Conservation (phyloP, 2,113 vertebrate genomes). For the Sylvia atricapilla region DNA sequence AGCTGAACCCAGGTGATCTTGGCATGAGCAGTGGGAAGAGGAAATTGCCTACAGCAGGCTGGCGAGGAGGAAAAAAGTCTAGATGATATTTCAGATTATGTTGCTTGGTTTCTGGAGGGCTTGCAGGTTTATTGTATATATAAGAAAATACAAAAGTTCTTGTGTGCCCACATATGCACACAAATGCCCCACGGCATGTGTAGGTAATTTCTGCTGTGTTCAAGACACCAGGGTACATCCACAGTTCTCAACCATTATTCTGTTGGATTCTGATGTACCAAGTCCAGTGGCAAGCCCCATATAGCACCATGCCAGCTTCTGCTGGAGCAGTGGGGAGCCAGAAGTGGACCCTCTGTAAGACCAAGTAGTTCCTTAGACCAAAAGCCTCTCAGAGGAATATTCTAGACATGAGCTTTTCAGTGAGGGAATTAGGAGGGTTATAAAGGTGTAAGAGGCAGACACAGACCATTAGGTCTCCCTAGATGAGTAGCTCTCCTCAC, state of each 20-base stretch:
- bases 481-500: slow-evolving; percentile 32
- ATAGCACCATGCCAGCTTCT: not conserved
- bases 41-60: not conserved
- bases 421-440: not conserved
- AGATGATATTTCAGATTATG: not conserved
- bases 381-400: not conserved
- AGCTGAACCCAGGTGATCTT: not conserved
- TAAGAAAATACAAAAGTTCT: not conserved
- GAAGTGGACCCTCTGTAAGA: not conserved
- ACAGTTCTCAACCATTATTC: not conserved
- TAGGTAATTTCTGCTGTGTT: not conserved
- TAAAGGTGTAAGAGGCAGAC: slow-evolving; percentile 29
- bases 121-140: not conserved
- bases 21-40: not conserved
- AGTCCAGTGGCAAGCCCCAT: not conserved
- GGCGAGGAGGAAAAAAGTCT: not conserved
- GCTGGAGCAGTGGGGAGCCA: not conserved
- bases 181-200: not conserved
- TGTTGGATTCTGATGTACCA: not conserved
- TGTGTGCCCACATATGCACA: fast-evolving
- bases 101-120: not conserved
- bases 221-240: not conserved
- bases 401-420: not conserved
- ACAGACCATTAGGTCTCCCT: slow-evolving; percentile 38
- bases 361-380: not conserved